Base-by-base conservation (phyloP, 2,113 vertebrate genomes). In the Zosterops borbonicus region DNA sequence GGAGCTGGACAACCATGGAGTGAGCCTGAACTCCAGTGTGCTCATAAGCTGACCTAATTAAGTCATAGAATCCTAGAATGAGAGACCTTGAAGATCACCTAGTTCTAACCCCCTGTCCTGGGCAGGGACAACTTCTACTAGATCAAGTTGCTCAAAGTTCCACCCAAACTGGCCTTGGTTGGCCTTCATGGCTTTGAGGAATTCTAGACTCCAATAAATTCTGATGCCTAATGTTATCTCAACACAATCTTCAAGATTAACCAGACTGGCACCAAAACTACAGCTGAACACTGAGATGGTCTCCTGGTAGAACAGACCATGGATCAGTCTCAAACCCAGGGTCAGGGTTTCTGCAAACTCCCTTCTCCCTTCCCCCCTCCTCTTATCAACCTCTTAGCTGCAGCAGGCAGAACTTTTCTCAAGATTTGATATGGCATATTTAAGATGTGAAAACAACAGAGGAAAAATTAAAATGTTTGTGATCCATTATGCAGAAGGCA, bases 391-490 rank as follows among this genome's bases (percentile, higher is more conserved):
- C 9, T 5, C 17, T 63, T 28, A 19, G 5, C 44, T 83, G 67
- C 35, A 95, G 65, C 0, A 1, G 31, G 60, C 27, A 71, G 58
- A 90, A 91, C 52, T 67, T 70, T 50, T 78, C 49, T 39, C 44
- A 80, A 59, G 69, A 83, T 80, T 25, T 77, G 35, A n/a, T 29
- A 28, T 86, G 65, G 33, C 5, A 0, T 53, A 83, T 64, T 75
- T 83, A 68, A 83, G 64, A 92, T 33, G 44, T 75, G 80, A 81
- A 71, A 93, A 81, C 44, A 87, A 62, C 79, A 71, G 29, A 81
- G 55, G 33, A 92, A 87, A 91, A 89, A 94, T 62, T 64, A 82
- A 81, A 90, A 95, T 85, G 50, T 80, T 91, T 96, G 93, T 93
- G 80, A 86, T 92, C 73, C 68, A 86, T 92, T 85, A 55, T 84